Evolutionary conservation across 2,888 invertebrate species (phyloP).

Genomic region (Chesias legatella): DNA sequence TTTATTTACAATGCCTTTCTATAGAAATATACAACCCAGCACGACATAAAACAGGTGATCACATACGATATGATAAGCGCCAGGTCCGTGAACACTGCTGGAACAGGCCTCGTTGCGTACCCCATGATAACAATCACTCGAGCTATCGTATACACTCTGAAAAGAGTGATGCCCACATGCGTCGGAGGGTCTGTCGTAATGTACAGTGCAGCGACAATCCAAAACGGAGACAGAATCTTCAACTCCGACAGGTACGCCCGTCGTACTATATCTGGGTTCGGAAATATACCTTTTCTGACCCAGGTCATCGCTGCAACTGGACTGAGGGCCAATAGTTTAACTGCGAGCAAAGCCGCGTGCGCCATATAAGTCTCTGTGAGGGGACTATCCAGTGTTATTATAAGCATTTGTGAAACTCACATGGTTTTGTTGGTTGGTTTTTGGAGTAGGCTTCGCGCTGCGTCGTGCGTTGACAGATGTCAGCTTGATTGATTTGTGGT

Average conservation of each 20-base stretch:
- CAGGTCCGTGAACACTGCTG: slow-evolving; percentile 42
- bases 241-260: slow-evolving; percentile 53
- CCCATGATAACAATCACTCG: slow-evolving; percentile 43
- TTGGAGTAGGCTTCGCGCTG: neutral
- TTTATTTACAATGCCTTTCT: slow-evolving; percentile 31
- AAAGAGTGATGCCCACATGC: slow-evolving; percentile 36
- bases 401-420: slow-evolving; percentile 28
- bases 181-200: slow-evolving; percentile 40
- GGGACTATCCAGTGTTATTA: slow-evolving; percentile 42
- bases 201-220: slow-evolving; percentile 52
- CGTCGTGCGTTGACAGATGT: slow-evolving; percentile 9
- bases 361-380: slow-evolving; percentile 49
- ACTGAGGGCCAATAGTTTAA: slow-evolving; percentile 47
- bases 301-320: slow-evolving; percentile 51
- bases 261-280: slow-evolving; percentile 39
- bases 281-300: slow-evolving; percentile 46
- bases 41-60: slow-evolving; percentile 53
- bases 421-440: slow-evolving; percentile 3
- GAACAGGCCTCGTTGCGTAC: slow-evolving; percentile 40
- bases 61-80: slow-evolving; percentile 45
- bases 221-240: slow-evolving; percentile 54
- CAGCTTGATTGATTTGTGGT: slow-evolving; percentile 18
- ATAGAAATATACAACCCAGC: slow-evolving; percentile 43
- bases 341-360: slow-evolving; percentile 48
- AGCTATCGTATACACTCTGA: slow-evolving; percentile 40